Conservation (phyloP, 2,797 vertebrate species). For the Apogon hyalosoma region DNA sequence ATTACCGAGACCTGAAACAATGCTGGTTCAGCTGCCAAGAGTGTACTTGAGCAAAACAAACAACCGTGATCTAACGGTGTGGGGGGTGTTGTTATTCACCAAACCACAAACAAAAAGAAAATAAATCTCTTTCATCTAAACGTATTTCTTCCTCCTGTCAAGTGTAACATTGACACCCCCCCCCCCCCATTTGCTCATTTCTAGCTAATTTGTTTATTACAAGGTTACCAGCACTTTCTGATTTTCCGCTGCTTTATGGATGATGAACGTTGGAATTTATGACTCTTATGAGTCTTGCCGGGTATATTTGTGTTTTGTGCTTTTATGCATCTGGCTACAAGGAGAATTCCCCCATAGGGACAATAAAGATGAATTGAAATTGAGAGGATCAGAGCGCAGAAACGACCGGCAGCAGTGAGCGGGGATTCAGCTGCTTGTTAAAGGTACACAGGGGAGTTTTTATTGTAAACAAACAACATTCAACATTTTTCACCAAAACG, state of each 20-base stretch:
- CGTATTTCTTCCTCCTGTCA: not conserved
- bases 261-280: conserved; percentile 12
- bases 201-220: conserved; percentile 1
- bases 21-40: conserved; percentile 50
- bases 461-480: conserved; percentile 26
- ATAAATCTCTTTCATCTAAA: not conserved
- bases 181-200: not conserved
- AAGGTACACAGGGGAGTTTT: conserved; percentile 31
- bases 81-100: conserved; percentile 40
- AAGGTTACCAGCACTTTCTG: not conserved
- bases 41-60: conserved; percentile 66
- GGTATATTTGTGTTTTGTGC: conserved; percentile 37
- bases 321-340: conserved; percentile 46
- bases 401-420: conserved; percentile 20
- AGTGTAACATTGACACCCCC: not conserved
- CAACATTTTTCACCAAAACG: not conserved
- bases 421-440: conserved; percentile 21
- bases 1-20: conserved; percentile 57
- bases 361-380: conserved; percentile 39
- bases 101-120: conserved; percentile 60
- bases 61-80: conserved; percentile 45
- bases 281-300: conserved; percentile 18
- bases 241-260: conserved; percentile 17
- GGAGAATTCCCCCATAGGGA: conserved; percentile 33
- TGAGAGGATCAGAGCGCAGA: conserved; percentile 40